Evolutionary conservation across 1,140 invertebrate genomes (phyloP).

Genomic region (Drosophila suzukii): DNA sequence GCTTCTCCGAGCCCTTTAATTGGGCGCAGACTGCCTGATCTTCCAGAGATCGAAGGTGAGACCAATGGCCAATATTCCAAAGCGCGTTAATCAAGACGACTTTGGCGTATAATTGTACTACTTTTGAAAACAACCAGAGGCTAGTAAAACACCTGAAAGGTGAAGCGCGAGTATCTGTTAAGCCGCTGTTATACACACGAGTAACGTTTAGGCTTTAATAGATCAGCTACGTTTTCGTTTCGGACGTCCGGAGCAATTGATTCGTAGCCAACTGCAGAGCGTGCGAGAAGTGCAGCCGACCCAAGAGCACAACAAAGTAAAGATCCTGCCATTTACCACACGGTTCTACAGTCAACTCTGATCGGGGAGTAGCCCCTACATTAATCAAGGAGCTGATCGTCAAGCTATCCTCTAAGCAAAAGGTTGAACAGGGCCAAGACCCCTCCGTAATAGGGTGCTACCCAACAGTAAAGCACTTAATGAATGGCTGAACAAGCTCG

Average conservation of each 20-base stretch:
- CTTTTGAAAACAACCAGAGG: slow-evolving; percentile 4
- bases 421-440: neutral
- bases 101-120: neutral
- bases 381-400: neutral
- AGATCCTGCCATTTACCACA: no score
- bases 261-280: neutral
- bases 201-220: neutral
- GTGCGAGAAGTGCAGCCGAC: no score
- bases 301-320: no score
- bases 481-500: neutral
- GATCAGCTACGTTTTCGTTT: neutral
- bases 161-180: neutral
- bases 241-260: neutral
- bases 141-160: slow-evolving; percentile 17
- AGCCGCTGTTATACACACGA: slow-evolving; percentile 7
- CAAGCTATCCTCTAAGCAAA: neutral
- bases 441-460: neutral
- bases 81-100: neutral
- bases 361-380: neutral
- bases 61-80: slow-evolving; percentile 13
- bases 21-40: no score
- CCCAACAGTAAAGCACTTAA: neutral
- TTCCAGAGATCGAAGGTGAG: no score
- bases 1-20: no score
- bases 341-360: no score